Base-by-base conservation (phyloP, 2,888 invertebrate species). In the Oasisia sp. region DNA sequence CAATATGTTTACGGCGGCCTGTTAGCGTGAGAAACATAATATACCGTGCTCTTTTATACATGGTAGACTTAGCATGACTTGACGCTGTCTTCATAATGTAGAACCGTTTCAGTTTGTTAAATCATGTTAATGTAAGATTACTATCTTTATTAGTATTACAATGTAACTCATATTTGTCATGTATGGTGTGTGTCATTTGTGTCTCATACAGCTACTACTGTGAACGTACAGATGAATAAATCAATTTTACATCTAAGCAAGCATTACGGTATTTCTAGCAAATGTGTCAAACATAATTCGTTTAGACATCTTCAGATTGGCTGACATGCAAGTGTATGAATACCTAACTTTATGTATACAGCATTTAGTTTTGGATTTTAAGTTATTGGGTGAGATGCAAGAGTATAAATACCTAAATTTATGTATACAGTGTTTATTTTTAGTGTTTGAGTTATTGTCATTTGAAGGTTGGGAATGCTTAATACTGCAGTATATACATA, bases 121-220 rank as follows among this genome's bases (percentile, higher is more conserved):
- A 74, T 74, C 74, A 74, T 74, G 74, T 74, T 74, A 74, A 74
- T 74, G 74, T 74, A 74, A 74, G 74, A 74, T 74, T 74, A 74
- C 74, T 74, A n/a, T 74, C 74, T 74, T 74, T 74, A 74, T 74
- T 74, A 74, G 74, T 74, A 74, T 74, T 74, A 74, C 74, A 74
- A 74, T 27, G 74, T 74, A 74, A 27, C 74, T 74, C 74, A 14
- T n/a, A 74, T 74, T 19, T 74, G 74, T 74, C 74, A 74, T 74
- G 74, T 74, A 27, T 74, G 7, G 74, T 74, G 74, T 74, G 74
- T 74, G 74, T 74, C 74, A 74, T 74, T 7, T 74, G 19, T 74
- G 74, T 74, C 14, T 74, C 74, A 74, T 74, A 74, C 74, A 74
- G 74, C 74, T 74, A 74, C 74, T 74, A 74, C 74, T 74, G 19